A percentile compares a stretch with the other conserved stretches of the same genome.
Conservation (phyloP, 1,140 invertebrate genomes). For the Heliconius eleuchia region DNA sequence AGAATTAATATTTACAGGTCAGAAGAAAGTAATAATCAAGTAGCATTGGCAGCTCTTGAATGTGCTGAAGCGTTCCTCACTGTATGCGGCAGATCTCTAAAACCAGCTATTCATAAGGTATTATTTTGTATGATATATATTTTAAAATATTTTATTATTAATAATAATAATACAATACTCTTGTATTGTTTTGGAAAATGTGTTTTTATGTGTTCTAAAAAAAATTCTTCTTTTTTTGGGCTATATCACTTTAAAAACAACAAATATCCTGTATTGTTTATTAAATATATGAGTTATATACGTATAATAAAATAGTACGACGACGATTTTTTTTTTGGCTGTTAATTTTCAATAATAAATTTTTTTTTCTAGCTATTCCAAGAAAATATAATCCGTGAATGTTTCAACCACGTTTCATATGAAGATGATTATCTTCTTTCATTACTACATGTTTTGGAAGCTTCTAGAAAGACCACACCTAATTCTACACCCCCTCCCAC, state of each 20-base stretch:
- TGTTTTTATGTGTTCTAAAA: too few species aligned
- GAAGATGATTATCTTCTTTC: slow-evolving; percentile 25
- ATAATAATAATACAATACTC: too few species aligned
- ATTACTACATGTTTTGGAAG: slow-evolving; percentile 52
- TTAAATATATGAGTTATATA: too few species aligned
- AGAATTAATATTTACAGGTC: slow-evolving; percentile 41
- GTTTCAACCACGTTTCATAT: slow-evolving; percentile 41
- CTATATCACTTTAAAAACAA: too few species aligned
- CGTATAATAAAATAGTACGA: too few species aligned
- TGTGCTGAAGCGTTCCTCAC: slow-evolving; percentile 62
- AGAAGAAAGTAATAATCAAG: slow-evolving; percentile 54
- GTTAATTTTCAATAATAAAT: too few species aligned
- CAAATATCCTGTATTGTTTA: too few species aligned
- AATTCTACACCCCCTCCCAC: slow-evolving; percentile 51
- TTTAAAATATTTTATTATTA: too few species aligned
- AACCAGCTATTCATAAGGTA: slow-evolving; percentile 37
- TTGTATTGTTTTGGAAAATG: too few species aligned
- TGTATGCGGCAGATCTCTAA: slow-evolving; percentile 66
- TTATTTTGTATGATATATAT: background rate
- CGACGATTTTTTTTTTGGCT: too few species aligned
- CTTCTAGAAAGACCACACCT: slow-evolving; percentile 42
- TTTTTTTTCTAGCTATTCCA: slow-evolving; percentile 55
- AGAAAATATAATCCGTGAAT: slow-evolving; percentile 59
- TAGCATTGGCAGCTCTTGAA: slow-evolving; percentile 57
- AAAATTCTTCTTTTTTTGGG: too few species aligned